Percentiles rank a stretch among this genome's conserved stretches.
Conservation (phyloP, 1,140 invertebrate genomes). For the Mycetomoellerius zeteki region DNA sequence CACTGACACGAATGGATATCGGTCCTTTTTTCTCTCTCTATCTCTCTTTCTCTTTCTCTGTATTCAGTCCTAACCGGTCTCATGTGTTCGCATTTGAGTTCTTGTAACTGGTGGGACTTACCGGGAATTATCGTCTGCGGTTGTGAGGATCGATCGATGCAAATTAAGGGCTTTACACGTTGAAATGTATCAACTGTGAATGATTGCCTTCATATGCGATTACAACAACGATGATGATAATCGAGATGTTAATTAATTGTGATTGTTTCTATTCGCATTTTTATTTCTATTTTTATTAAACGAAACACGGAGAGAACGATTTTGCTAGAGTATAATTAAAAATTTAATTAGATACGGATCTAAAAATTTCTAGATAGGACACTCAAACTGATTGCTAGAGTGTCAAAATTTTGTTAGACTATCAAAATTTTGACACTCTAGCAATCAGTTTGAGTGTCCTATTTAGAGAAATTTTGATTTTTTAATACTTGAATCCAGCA, state of each 20-base stretch:
- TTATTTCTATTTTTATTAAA: neutral
- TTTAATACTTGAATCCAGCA: no score
- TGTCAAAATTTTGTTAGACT: no score
- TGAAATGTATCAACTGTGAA: conserved; percentile 53
- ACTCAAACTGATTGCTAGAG: no score
- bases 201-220: conserved; percentile 30
- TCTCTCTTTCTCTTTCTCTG: conserved; percentile 56
- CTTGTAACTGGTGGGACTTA: conserved; percentile 67
- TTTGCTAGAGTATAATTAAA: no score
- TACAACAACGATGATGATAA: conserved; percentile 23
- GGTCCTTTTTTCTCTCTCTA: conserved; percentile 69
- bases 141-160: conserved; percentile 70
- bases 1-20: conserved; percentile 80
- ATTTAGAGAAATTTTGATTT: no score
- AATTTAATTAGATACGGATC: no score
- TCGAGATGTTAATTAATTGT: conserved; percentile 18
- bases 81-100: conserved; percentile 72
- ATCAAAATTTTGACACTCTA: no score
- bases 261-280: neutral
- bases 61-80: conserved; percentile 73
- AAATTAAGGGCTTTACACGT: conserved; percentile 61
- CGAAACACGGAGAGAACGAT: neutral
- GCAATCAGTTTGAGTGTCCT: no score
- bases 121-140: conserved; percentile 71
- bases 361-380: no score